phyloP scores from a whole-genome alignment of 2,113 vertebrate species.

The Cercopithecus mona region DNA sequence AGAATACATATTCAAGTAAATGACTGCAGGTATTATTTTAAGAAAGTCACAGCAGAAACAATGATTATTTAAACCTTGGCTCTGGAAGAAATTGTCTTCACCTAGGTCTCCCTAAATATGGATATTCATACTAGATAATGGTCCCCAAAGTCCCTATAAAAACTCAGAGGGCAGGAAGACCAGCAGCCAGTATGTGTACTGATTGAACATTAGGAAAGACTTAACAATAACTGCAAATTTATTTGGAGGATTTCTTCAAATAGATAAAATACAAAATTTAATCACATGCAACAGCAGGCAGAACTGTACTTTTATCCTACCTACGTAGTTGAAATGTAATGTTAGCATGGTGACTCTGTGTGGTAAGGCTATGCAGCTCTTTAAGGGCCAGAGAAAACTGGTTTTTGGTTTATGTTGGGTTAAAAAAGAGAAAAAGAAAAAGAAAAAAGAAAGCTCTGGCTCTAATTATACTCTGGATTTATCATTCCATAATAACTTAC shows the following conservation, averaged over 20 bases:
- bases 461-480: neutral
- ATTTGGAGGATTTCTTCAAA: neutral
- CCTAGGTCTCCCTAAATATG: neutral
- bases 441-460: neutral
- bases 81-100: neutral
- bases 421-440: neutral
- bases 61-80: neutral
- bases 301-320: neutral
- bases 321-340: neutral
- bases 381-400: no score
- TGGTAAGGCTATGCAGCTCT: fast-evolving
- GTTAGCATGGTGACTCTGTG: neutral
- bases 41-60: neutral
- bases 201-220: slow-evolving; percentile 4
- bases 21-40: neutral
- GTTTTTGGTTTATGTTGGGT: neutral
- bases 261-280: neutral
- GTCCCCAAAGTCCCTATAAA: neutral
- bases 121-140: neutral
- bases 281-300: neutral
- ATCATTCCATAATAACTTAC: neutral
- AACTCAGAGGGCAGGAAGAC: neutral
- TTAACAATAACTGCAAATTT: neutral
- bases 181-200: neutral
- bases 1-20: neutral